A percentile compares a stretch with the other conserved stretches of the same genome.
Conservation (phyloP, 53 echinoderm and acorn worm species). For the Holothuria scabra region DNA sequence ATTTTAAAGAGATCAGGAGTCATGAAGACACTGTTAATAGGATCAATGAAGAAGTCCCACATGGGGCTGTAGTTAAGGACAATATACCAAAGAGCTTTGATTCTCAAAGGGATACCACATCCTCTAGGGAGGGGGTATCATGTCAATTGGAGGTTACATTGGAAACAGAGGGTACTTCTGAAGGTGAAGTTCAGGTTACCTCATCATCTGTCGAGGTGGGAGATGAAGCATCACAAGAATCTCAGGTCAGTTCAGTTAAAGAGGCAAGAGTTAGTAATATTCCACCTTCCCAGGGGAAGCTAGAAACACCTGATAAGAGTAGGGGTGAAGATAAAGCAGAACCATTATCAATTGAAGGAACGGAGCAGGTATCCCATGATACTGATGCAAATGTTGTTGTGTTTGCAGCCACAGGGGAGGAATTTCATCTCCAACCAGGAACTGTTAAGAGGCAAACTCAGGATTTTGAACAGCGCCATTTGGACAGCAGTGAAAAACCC, state of each 20-base stretch:
- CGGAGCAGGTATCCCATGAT: background rate
- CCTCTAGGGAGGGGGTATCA: no score
- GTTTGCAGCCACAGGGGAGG: slow-evolving; percentile 75
- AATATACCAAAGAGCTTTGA: no score
- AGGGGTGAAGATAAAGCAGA: background rate
- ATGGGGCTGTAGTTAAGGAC: slow-evolving; percentile 49
- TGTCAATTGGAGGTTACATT: background rate
- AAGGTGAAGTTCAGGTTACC: background rate
- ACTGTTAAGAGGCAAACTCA: slow-evolving; percentile 79
- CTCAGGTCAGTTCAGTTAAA: background rate
- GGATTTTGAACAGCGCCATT: slow-evolving; percentile 80
- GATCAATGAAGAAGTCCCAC: background rate
- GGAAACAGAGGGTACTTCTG: background rate
- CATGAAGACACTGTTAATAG: slow-evolving; percentile 64
- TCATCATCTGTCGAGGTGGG: background rate
- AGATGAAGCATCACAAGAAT: background rate
- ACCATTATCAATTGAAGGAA: background rate
- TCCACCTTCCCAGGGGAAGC: slow-evolving; percentile 41
- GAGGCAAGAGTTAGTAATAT: background rate
- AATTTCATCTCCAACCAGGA: slow-evolving; percentile 78
- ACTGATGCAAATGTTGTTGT: slow-evolving; percentile 27
- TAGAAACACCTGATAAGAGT: slow-evolving; percentile 49
- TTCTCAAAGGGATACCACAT: no score
- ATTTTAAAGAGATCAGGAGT: slow-evolving; percentile 17
- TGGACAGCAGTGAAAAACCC: slow-evolving; percentile 11